Base-by-base conservation (phyloP, 2,797 vertebrate genomes). In the Orientallactaga sibirica region DNA sequence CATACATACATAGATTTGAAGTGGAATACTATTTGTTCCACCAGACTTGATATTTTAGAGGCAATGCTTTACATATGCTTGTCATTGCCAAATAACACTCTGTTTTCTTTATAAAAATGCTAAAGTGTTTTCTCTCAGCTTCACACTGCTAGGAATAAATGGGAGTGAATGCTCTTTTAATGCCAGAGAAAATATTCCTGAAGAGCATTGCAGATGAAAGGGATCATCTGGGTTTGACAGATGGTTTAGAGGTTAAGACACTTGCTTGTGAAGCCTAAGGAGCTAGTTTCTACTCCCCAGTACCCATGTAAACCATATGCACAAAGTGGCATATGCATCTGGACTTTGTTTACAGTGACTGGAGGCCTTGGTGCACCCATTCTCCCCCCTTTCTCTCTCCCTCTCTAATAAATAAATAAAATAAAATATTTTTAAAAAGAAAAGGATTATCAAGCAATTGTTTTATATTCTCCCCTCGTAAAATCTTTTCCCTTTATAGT, bases 11-110 rank as follows among this genome's bases (percentile, higher is more conserved):
- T 25, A 43, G 18, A 52, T 58, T 92, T 29, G 61, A 92, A 96
- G 55, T 24, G 67, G 61, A 93, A 71, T 73, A 24, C 1, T 20
- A 80, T 88, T 89, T 96, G 52, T 78, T 92, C 48, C 22, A 84
- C 4, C 43, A 55, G 52, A 75, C 82, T 88, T 90, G 95, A 58
- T 75, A 92, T 84, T 62, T 66, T 70, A 92, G 24, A 82, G 4
- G 1, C 58, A 86, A 25, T 75, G 79, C 90, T 95, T 96, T 77
- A 71, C 9, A 82, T 12, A 93, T 3, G 11, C 0, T 48, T 90
- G 75, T 70, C 55, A 93, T 79, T 80, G 52, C 33, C 29, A 89
- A 95, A 80, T 76, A n/a, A 41, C 18, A 55, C 10, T 52, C 70
- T 82, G 8, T 48, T 76, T 86, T 86, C 64, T 89, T 83, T 70